Percentiles rank a stretch among this genome's conserved stretches.
phyloP scores from a whole-genome alignment of 2,113 vertebrate genomes.

The Zosterops lateralis region DNA sequence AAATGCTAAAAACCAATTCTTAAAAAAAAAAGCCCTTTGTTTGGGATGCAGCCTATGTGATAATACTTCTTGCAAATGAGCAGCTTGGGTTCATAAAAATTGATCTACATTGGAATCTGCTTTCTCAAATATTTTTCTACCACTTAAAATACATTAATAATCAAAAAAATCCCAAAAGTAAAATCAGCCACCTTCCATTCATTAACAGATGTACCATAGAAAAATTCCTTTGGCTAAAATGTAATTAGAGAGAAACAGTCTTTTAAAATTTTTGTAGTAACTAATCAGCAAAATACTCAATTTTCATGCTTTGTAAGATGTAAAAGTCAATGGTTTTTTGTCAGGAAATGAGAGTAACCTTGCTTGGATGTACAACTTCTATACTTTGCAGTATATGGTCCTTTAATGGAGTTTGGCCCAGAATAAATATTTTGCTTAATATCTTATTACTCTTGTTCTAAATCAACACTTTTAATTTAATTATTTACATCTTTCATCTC shows the following conservation, averaged over 20 bases:
- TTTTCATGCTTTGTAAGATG: neutral
- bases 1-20: neutral
- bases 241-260: neutral
- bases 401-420: neutral
- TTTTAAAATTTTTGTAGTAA: neutral
- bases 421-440: neutral
- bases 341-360: neutral
- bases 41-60: neutral
- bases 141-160: neutral
- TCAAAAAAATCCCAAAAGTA: rapidly evolving
- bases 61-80: neutral
- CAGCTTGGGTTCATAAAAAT: neutral
- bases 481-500: neutral
- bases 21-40: neutral
- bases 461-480: neutral
- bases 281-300: neutral
- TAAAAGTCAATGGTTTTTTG: neutral
- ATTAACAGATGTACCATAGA: neutral
- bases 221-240: neutral
- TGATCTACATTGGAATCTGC: neutral
- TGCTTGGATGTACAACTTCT: neutral
- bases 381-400: neutral
- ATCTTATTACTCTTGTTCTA: neutral
- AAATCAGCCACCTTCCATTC: neutral
- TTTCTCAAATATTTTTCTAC: neutral